Evolutionary conservation across 2,113 vertebrate species (phyloP), one percentile per base, ranked within the genome.

Genomic region (Pantherophis guttatus): DNA sequence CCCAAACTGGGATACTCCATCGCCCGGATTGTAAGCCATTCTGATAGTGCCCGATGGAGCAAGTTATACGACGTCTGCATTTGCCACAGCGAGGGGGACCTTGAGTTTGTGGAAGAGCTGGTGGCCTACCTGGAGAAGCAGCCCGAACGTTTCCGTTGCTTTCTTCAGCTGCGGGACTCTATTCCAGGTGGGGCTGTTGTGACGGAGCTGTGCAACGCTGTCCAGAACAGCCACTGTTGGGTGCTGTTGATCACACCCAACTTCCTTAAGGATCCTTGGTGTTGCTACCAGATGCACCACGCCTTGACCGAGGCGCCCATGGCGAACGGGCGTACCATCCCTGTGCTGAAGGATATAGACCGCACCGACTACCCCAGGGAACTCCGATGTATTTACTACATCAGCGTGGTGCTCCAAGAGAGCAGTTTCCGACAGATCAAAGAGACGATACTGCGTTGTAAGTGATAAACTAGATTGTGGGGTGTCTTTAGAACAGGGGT

Each of bases 241-340:
- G 98, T 98, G 55, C 95, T 99, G 95, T 97, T 99, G 0, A 97
- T 99, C 92, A 99, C 98, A 0, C 98, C 98, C 0, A 11, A 95
- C 95, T 99, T 99, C 96, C 97, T 99, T 5, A 94, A 21, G 53
- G 98, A 99, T 75, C 98, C 97, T 0, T 99, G 98, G 98, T 99
- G 99, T 97, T 96, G 87, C 70, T 99, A 98, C 94, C 98, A 99
- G 96, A 99, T 99, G 98, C 98, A 99, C 90, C 98, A 99, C 93
- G 98, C 97, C 0, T 87, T 99, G 94, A 97, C 96, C 0, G 98
- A 99, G 91, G 98, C 98, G 0, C 98, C 98, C 0, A 96, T 97
- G 93, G 96, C 98, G 0, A 97, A 98, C 0, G 98, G 98, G 0
- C 96, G 98, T 62, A 97, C 98, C 94, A 99, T 99, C 93, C 99